These are phyloP conservation scores for Leptodactylus fallax DNA, from an alignment of 2,797 vertebrate species.

Conservation along the genomic window DNA sequence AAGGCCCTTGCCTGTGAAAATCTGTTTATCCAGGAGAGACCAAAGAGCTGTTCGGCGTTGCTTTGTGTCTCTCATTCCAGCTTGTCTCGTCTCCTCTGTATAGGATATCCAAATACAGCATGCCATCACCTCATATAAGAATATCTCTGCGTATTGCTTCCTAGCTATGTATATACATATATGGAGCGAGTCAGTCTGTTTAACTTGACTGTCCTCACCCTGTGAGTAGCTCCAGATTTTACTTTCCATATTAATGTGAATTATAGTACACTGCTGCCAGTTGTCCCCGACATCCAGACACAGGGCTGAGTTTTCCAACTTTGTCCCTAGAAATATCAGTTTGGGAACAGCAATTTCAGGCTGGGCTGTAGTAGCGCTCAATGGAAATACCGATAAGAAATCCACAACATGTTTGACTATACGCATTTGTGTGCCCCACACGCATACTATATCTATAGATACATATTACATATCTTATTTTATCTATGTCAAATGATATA, in stretches of 20 bases:
- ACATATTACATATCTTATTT: too few species aligned
- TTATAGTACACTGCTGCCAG: background rate
- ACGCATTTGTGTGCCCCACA: too few species aligned
- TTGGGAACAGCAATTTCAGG: background rate
- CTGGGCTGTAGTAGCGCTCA: too few species aligned
- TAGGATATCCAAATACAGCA: conserved; percentile 45
- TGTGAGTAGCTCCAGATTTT: conserved; percentile 29
- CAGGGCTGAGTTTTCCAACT: too few species aligned
- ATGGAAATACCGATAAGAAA: too few species aligned
- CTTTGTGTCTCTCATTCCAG: conserved; percentile 21
- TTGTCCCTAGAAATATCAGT: background rate
- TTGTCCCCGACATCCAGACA: background rate
- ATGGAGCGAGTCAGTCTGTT: conserved; percentile 36
- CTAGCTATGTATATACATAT: conserved; percentile 44
- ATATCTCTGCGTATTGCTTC: background rate
- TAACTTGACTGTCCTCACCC: conserved; percentile 3
- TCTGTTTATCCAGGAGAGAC: conserved; percentile 40
- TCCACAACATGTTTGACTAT: too few species aligned
- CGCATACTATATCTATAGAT: too few species aligned
- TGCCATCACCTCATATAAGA: conserved; percentile 13
- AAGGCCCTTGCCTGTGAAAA: conserved; percentile 40
- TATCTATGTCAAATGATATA: too few species aligned
- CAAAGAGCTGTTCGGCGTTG: background rate
- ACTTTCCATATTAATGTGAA: conserved; percentile 40
- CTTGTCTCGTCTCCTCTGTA: conserved; percentile 17